Base-by-base conservation (phyloP, 2,797 vertebrate genomes). In the Danionella dracula region DNA sequence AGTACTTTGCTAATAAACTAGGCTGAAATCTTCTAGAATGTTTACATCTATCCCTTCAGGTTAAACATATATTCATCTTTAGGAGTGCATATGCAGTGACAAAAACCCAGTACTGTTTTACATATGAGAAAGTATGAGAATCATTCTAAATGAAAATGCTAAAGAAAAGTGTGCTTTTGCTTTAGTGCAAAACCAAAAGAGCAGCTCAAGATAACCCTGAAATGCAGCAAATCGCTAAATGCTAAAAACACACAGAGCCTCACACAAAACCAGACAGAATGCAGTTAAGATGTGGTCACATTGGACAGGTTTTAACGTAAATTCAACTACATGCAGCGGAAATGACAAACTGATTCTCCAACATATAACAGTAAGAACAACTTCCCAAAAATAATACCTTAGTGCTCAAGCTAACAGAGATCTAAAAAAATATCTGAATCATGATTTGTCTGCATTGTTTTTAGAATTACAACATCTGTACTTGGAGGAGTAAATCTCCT, bases 121-220 rank as follows among this genome's bases (percentile, higher is more conserved):
- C 9, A 77, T 75, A 78, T 88, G 81, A 78, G 70, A 82, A 87
- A 85, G 77, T 11, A 72, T 76, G 77, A 74, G 74, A 74, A 79
- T 82, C 82, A 77, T 66, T 76, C 60, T 65, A 71, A 27, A 57
- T 58, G 70, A 71, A 72, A 78, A 85, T 78, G 83, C 70, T 37
- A 78, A 81, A 84, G 84, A 81, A 84, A 85, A 79, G 41, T 64
- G 81, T 82, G 82, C 83, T 85, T 86, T 78, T 77, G 71, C 70
- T 77, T 81, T 67, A 66, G 31, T 73, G 70, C 73, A 73, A 77
- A 78, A 76, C 58, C 54, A 34, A 68, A 29, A 72, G 34, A 72
- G 88, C 84, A 56, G 69, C 73, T 87, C 89, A 88, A 91, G 91
- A 91, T 93, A 93, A 90, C 90, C 91, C 86, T 56, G 45, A 67